These are phyloP conservation scores for Achatina immaculata DNA, from an alignment of 1,140 invertebrate species.

Conservation along the genomic window DNA sequence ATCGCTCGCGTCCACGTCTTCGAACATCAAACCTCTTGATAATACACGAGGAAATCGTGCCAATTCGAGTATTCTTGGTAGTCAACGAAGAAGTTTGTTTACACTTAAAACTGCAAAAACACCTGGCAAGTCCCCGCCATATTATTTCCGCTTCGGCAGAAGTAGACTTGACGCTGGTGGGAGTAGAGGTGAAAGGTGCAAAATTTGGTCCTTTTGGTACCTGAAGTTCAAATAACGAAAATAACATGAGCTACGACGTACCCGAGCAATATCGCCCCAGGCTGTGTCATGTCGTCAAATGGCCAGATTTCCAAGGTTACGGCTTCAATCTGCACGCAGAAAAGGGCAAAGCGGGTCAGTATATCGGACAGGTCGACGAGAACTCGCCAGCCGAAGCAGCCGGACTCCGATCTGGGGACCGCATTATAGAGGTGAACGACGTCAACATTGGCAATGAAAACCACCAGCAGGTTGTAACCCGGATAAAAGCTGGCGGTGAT, in stretches of 20 bases:
- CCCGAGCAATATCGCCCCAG: constrained; percentile 50
- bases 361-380: constrained; percentile 96
- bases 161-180: background rate
- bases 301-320: constrained; percentile 95
- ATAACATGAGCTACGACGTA: constrained; percentile 26
- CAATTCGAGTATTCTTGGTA: no score
- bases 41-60: no score
- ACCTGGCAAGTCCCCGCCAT: constrained; percentile 7
- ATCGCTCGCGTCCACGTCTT: no score
- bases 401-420: constrained; percentile 89
- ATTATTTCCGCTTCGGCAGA: background rate
- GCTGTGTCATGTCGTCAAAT: constrained; percentile 76
- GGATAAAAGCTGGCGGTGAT: constrained; percentile 82
- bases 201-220: no score
- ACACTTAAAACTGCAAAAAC: background rate
- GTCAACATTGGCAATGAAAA: constrained; percentile 89
- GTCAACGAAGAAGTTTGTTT: no score
- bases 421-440: constrained; percentile 82
- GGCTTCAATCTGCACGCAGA: constrained; percentile 99
- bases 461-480: constrained; percentile 83
- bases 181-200: background rate
- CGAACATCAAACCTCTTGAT: no score
- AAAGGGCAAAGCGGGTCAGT: constrained; percentile 93
- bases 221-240: background rate
- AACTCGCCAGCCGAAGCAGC: constrained; percentile 91